Evolutionary conservation across 2,888 invertebrate species (phyloP).

Genomic region (Allophyes oxyacanthae): DNA sequence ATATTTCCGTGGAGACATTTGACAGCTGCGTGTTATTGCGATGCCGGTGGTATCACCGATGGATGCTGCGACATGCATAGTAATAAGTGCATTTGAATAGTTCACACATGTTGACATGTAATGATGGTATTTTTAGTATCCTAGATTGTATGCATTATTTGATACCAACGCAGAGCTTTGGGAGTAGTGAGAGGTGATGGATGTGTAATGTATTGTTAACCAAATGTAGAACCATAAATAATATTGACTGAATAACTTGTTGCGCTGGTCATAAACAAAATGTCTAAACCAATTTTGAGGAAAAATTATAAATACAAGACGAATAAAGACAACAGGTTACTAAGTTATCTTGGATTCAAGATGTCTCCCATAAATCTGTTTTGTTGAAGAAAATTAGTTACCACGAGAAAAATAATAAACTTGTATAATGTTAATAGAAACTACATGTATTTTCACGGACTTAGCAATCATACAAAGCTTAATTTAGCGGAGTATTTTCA

Average conservation of each 20-base stretch:
- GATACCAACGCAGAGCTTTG: conserved; percentile 45
- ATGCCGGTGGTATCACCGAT: conserved; percentile 32
- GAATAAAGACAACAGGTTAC: too few relatives aligned
- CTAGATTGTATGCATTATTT: conserved; percentile 40
- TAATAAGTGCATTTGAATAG: conserved; percentile 48
- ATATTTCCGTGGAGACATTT: conserved; percentile 29
- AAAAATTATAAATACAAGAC: too few relatives aligned
- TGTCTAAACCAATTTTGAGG: not conserved
- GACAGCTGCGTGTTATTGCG: conserved; percentile 45
- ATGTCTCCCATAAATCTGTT: too few relatives aligned
- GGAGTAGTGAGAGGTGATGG: conserved; percentile 10
- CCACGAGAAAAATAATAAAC: too few relatives aligned
- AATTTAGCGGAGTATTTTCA: too few relatives aligned
- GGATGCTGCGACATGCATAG: conserved; percentile 40
- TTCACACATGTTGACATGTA: conserved; percentile 52
- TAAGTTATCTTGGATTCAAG: too few relatives aligned
- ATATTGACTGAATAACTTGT: too few relatives aligned
- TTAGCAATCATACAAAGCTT: too few relatives aligned
- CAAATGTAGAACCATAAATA: conserved; percentile 15
- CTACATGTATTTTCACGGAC: too few relatives aligned
- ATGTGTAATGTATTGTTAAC: conserved; percentile 26
- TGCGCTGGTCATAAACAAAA: not conserved
- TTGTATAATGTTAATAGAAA: too few relatives aligned
- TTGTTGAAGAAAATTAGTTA: too few relatives aligned
- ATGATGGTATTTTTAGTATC: conserved; percentile 49